phyloP scores from a whole-genome alignment of 2,113 vertebrate genomes.

The Alouatta palliata region DNA sequence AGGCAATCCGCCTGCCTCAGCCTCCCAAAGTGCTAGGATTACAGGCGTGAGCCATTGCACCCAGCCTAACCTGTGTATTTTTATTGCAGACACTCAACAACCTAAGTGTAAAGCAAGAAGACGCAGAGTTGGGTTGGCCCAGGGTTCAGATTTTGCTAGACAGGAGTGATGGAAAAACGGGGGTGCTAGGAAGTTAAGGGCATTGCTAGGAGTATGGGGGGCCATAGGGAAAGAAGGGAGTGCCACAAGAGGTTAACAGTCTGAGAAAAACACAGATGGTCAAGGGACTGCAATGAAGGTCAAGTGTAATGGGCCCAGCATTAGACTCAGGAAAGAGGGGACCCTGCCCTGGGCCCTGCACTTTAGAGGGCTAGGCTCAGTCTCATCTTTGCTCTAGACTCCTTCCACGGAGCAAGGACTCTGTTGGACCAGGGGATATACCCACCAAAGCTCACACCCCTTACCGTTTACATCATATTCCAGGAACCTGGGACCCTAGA shows the following conservation, averaged over 20 bases:
- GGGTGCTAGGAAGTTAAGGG: neutral
- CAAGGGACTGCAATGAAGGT: neutral
- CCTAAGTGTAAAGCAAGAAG: neutral
- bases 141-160: neutral
- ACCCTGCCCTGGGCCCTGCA: no score
- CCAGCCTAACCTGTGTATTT: neutral
- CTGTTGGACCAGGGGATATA: neutral
- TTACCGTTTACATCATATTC: neutral
- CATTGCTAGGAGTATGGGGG: neutral
- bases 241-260: neutral
- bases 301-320: neutral
- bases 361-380: neutral
- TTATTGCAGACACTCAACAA: neutral
- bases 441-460: neutral
- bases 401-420: neutral
- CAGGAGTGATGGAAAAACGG: neutral
- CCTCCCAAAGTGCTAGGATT: no score
- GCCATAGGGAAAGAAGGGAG: neutral
- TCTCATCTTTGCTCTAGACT: neutral
- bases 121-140: rapidly evolving
- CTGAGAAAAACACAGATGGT: neutral
- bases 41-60: no score
- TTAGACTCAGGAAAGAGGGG: neutral
- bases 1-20: no score
- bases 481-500: neutral